Evolutionary conservation across 2,888 invertebrate species (phyloP).

Genomic region (Dorcus hopei): DNA sequence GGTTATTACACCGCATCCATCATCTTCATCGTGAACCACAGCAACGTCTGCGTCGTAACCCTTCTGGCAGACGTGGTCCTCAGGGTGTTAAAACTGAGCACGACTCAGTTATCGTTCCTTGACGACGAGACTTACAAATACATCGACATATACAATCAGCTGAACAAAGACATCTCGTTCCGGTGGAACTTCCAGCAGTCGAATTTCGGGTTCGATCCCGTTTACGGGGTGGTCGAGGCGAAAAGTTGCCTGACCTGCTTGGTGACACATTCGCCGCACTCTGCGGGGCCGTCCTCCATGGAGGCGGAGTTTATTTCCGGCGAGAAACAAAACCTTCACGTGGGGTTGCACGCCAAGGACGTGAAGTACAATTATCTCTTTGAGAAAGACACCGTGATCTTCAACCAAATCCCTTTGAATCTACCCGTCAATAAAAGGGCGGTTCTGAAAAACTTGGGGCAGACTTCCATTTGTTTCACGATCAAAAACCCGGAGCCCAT

Average conservation of each 20-base stretch:
- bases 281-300: neutral
- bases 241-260: neutral
- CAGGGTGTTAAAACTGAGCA: constrained; percentile 1
- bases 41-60: constrained; percentile 4
- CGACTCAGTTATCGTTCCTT: neutral
- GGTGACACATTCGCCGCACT: constrained; percentile 1
- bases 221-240: constrained; percentile 1
- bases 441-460: constrained; percentile 2
- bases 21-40: constrained; percentile 8
- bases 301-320: constrained; percentile 11
- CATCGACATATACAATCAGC: constrained; percentile 7
- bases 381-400: neutral
- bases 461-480: neutral
- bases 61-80: constrained; percentile 6
- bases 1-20: constrained; percentile 11
- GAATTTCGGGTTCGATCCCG: constrained; percentile 6
- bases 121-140: neutral
- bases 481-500: neutral
- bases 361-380: neutral
- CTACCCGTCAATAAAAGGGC: neutral
- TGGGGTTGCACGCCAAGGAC: neutral
- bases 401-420: constrained; percentile 11
- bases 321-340: neutral
- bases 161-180: constrained; percentile 8
- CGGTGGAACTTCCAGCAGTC: neutral